Evolutionary conservation across 2,888 invertebrate species (phyloP), one percentile per base, ranked within the genome.

Genomic region (Pardosa pseudoannulata): DNA sequence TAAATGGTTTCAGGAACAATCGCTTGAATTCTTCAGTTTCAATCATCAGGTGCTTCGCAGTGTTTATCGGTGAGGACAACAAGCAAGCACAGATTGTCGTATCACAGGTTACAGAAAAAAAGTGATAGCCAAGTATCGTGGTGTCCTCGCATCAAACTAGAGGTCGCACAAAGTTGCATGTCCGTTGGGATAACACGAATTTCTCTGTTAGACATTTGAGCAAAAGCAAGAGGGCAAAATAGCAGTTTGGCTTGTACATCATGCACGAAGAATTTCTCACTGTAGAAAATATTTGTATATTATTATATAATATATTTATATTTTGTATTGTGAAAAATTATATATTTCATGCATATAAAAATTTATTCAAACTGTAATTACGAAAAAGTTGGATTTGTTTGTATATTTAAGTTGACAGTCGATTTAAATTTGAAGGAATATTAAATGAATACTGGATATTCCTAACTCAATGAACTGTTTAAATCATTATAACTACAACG

Each of bases 71-170:
- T 16, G 46, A 16, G 46, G 46, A 46, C 16, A 46, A 16, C 46
- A 36, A 36, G 36, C 36, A 46, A 46, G 29, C 71, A 76, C 46
- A 72, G 76, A 83, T 78, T 83, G 83, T 83, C 76, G 65, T 83
- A 83, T 83, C 83, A 83, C 83, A 83, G 83, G 46, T 67, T 56
- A 81, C 46, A 64, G 50, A 78, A 83, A n/a, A n/a, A n/a, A 46
- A 65, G n/a, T 39, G 13, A 23, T 23, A 41, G 28, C 7, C 32
- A 23, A 29, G 50, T 16, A 79, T 19, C 32, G 6, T 16, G 11
- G 16, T 3, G 31, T 19, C 46, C n/a, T 31, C 65, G 41, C 46
- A 50, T 83, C 72, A 78, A n/a, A 56, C 72, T 39, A 5, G 23
- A 39, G 67, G 39, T 13, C 16, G 6, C n/a, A 46, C 11, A 7